Percentiles rank a stretch among this genome's conserved stretches.
These are phyloP conservation scores for Phacellophora camtschatica DNA, from an alignment of 30 jellyfish, hydroid and myxozoan genomes.

Conservation along the genomic window DNA sequence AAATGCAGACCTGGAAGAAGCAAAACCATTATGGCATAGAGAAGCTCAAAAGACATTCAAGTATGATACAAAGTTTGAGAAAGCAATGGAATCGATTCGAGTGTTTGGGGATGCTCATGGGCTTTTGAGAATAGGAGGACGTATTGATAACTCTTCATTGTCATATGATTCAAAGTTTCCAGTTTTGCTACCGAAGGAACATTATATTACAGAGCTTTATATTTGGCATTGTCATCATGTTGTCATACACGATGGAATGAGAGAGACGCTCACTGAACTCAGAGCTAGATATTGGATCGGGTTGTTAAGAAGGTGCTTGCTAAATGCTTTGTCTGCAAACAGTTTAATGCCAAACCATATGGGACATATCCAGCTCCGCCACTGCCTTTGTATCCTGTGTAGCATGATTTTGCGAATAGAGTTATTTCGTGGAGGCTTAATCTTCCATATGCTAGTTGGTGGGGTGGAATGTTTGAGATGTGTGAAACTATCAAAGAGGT, in stretches of 20 bases:
- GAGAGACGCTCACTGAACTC: too few species aligned
- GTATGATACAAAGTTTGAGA: too few species aligned
- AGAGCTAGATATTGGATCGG: too few species aligned
- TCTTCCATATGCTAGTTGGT: constrained; percentile 46
- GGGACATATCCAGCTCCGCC: too few species aligned
- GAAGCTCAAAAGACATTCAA: background rate
- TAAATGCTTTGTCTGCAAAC: background rate
- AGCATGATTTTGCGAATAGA: too few species aligned
- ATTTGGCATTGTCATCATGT: too few species aligned
- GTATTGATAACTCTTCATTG: background rate
- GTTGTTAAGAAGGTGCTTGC: background rate
- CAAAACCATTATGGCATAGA: background rate
- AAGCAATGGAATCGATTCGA: background rate
- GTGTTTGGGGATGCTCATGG: background rate
- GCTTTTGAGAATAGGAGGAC: background rate
- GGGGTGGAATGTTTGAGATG: constrained; percentile 15
- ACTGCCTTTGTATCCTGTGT: too few species aligned
- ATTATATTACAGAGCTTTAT: too few species aligned
- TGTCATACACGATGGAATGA: too few species aligned
- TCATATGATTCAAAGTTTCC: too few species aligned
- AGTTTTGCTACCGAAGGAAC: too few species aligned
- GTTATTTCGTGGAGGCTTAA: constrained; percentile 36
- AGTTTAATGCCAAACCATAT: background rate
- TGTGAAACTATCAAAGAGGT: background rate
- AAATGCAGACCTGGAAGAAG: background rate